Conservation (phyloP, 2,888 invertebrate genomes). For the Drosophila mimica region DNA sequence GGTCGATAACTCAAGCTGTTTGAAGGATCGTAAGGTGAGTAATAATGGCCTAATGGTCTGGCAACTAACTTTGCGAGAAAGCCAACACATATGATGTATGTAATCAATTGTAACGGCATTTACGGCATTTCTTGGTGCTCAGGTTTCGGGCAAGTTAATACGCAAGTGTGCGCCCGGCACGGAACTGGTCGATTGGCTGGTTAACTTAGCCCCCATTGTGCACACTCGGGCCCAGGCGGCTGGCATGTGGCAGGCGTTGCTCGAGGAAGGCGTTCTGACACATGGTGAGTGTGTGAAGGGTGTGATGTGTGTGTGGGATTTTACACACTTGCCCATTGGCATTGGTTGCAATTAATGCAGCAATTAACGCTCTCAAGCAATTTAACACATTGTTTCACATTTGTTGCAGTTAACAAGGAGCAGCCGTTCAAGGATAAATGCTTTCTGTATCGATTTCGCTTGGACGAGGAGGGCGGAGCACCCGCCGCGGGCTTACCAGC, state of each 20-base stretch:
- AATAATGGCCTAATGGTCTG: conserved; percentile 5
- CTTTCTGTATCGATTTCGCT: conserved; percentile 92
- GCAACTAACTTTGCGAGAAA: conserved; percentile 3
- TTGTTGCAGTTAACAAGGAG: conserved; percentile 89
- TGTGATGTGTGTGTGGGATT: not conserved
- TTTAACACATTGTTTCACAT: conserved; percentile 35
- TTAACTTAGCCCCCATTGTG: conserved; percentile 88
- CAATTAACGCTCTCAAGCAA: conserved; percentile 35
- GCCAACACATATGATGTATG: not conserved
- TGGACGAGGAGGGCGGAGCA: conserved; percentile 89
- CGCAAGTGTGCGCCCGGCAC: conserved; percentile 91
- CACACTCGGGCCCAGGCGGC: conserved; percentile 90
- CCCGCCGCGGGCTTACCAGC: conserved; percentile 86
- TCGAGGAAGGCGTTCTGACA: conserved; percentile 91
- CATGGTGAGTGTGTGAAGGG: conserved; percentile 87
- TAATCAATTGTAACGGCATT: conserved; percentile 10
- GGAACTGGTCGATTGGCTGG: conserved; percentile 93
- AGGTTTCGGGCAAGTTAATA: conserved; percentile 87
- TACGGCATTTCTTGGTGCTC: not conserved
- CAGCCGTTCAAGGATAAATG: conserved; percentile 93
- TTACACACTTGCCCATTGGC: not conserved
- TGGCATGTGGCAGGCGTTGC: conserved; percentile 93
- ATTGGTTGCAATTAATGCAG: conserved; percentile 21
- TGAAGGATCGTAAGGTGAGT: conserved; percentile 88
- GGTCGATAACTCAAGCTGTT: conserved; percentile 87